A percentile compares a stretch with the other conserved stretches of the same genome.
Conservation (phyloP, 1,140 invertebrate genomes). For the Schlechtendalia chinensis region DNA sequence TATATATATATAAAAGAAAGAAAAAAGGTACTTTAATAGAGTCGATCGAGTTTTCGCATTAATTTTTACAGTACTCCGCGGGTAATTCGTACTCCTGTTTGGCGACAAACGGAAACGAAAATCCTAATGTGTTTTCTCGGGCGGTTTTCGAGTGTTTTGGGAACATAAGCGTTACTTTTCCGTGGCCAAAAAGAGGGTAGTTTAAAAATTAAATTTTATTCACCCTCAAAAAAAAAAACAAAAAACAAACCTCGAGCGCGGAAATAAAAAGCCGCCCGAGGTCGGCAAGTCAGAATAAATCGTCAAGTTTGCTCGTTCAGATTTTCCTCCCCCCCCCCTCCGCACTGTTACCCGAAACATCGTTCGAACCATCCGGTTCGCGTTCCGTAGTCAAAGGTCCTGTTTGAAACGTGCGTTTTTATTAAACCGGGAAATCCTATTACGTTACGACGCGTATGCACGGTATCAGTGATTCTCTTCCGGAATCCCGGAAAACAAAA, state of each 20-base stretch:
- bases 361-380: neutral
- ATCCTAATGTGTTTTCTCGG: neutral
- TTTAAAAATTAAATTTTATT: constrained; percentile 49
- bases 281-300: constrained; percentile 45
- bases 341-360: neutral
- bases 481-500: too few relatives aligned
- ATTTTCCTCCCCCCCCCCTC: neutral
- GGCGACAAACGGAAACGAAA: neutral
- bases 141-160: constrained; percentile 6
- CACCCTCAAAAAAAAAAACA: constrained; percentile 38
- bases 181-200: constrained; percentile 2
- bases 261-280: constrained; percentile 42
- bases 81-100: neutral
- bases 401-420: neutral
- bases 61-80: neutral
- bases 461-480: neutral
- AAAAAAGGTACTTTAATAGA: constrained; percentile 26
- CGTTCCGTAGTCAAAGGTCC: constrained; percentile 1
- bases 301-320: constrained; percentile 40
- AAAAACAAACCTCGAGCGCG: neutral
- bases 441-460: too few relatives aligned
- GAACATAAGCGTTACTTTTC: constrained; percentile 13
- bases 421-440: constrained; percentile 20
- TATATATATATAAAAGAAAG: neutral
- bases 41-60: constrained; percentile 31